Evolutionary conservation across 2,113 vertebrate species (phyloP).

Genomic region (Sialia sialis): DNA sequence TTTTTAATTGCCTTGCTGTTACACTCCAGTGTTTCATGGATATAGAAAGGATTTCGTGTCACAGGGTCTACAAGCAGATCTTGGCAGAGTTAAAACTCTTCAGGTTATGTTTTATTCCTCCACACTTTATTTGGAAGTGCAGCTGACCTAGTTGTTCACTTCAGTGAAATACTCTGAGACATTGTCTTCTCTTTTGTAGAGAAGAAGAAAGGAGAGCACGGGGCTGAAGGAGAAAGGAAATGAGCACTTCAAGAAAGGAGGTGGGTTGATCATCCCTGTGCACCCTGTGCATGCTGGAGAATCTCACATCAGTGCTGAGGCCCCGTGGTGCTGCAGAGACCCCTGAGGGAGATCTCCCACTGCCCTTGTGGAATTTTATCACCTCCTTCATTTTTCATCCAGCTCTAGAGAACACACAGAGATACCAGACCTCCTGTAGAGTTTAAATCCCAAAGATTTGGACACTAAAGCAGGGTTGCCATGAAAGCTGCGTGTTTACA

Average conservation of each 20-base stretch:
- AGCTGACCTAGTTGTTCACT: slow-evolving; percentile 42
- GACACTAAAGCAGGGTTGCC: background rate
- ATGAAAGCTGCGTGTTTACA: background rate
- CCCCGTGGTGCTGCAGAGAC: background rate
- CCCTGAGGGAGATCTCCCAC: background rate
- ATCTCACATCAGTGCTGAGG: background rate
- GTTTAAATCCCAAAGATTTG: background rate
- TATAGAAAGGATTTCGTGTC: background rate
- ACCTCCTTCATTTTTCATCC: background rate
- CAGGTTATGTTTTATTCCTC: background rate
- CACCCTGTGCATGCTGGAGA: background rate
- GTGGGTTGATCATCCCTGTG: slow-evolving; percentile 63
- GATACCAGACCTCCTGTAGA: background rate
- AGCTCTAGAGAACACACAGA: background rate
- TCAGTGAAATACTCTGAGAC: slow-evolving; percentile 27
- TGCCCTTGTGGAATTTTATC: background rate
- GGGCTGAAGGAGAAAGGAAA: slow-evolving; percentile 89
- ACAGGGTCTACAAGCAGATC: background rate
- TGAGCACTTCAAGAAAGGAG: slow-evolving; percentile 86
- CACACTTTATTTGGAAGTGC: background rate
- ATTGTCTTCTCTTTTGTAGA: slow-evolving; percentile 75
- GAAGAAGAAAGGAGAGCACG: slow-evolving; percentile 81
- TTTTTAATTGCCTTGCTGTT: background rate
- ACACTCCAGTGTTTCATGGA: background rate
- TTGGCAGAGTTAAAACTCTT: background rate